phyloP scores from a whole-genome alignment of 2,888 invertebrate genomes.

The Nematopogon swammerdamellus region DNA sequence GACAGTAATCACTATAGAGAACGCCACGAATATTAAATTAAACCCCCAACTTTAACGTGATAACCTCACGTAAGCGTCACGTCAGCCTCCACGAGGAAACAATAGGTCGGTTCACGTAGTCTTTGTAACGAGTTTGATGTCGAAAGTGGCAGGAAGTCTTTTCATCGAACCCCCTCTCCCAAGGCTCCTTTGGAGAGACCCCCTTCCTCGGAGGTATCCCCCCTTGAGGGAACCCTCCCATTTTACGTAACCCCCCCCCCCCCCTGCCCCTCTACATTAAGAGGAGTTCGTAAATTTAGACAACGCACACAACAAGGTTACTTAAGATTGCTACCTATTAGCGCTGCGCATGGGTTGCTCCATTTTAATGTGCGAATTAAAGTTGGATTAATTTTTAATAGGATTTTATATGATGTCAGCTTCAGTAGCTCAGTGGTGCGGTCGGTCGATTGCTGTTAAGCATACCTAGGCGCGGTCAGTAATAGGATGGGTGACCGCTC shows the following conservation, averaged over 20 bases:
- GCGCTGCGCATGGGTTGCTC: no score
- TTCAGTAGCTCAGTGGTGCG: no score
- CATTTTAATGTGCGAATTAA: no score
- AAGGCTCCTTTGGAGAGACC: no score
- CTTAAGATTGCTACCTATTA: background rate
- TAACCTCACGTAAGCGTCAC: background rate
- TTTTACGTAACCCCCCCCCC: background rate
- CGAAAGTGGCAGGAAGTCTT: conserved; percentile 23
- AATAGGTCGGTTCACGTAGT: background rate
- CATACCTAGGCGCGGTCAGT: no score
- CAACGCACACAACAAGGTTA: background rate
- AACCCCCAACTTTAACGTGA: background rate
- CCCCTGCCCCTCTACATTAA: no score
- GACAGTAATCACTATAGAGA: background rate
- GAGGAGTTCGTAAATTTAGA: background rate
- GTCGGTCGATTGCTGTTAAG: no score
- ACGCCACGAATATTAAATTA: background rate
- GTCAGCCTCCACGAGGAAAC: background rate
- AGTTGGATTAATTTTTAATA: no score
- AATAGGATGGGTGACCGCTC: no score
- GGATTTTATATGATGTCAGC: no score
- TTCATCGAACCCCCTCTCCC: background rate
- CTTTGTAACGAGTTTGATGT: conserved; percentile 27
- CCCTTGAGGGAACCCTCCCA: background rate
- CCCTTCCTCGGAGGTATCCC: no score